A percentile compares a stretch with the other conserved stretches of the same genome.
Conservation (phyloP, 2,797 vertebrate species). For the Poeciliopsis presidionis region DNA sequence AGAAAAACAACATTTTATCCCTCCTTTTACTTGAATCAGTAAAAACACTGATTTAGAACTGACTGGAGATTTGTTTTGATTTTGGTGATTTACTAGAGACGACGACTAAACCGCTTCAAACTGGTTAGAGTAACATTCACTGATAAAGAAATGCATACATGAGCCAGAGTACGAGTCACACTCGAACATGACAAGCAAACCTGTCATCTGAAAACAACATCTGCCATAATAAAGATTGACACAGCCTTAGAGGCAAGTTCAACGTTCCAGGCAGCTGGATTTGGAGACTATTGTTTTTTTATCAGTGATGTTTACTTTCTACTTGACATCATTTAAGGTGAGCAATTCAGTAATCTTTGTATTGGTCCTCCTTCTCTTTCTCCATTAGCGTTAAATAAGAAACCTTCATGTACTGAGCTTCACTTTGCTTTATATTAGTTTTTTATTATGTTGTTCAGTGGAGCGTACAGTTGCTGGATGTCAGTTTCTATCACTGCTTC, state of each 20-base stretch:
- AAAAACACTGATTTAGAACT: neutral
- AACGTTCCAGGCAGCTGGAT: neutral
- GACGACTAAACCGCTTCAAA: neutral
- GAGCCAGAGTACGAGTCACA: neutral
- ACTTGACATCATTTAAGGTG: neutral
- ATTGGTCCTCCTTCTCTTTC: neutral
- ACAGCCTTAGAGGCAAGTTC: neutral
- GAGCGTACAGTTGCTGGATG: neutral
- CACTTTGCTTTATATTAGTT: neutral
- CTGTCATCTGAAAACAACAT: neutral
- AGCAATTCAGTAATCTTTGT: neutral
- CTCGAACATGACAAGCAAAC: neutral
- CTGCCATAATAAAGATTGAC: neutral
- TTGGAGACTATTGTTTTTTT: neutral
- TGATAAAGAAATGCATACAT: neutral
- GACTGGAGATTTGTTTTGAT: neutral
- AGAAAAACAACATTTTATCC: constrained; percentile 4
- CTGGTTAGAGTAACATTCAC: neutral
- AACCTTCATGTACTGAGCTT: neutral
- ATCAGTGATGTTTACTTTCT: neutral
- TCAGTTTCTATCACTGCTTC: neutral
- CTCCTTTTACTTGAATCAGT: neutral
- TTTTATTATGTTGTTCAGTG: neutral
- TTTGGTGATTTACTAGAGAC: neutral
- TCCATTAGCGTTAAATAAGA: neutral